Evolutionary conservation across 2,888 invertebrate genomes (phyloP), one percentile per base, ranked within the genome.

Genomic region (Drosophila maculinotata): DNA sequence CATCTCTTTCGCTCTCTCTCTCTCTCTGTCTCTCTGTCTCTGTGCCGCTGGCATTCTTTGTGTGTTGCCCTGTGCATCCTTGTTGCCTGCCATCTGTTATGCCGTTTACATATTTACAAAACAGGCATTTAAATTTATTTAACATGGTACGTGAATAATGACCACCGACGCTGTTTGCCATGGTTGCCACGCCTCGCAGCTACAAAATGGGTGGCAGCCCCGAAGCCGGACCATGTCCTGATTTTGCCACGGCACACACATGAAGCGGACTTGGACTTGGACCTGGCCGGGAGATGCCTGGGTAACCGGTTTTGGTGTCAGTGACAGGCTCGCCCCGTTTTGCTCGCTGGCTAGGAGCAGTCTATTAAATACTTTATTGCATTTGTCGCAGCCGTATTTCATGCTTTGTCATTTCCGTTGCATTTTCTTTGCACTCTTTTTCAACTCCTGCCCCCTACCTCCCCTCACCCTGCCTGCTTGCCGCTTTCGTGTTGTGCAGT

Each of bases 361-460:
- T 90, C 89, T 89, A 89, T 89, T 89, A 90, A 89, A 90, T 90
- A 87, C 83, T 89, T 89, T 89, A 89, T 90, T 87, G 90, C 90
- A 89, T 89, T 90, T 89, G 87, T 89, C 88, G 82, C 88, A 80
- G 84, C 80, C 78, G 88, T 88, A 79, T 82, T 81, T 81, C 88
- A 78, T 89, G 75, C 79, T 83, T 87, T 87, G 80, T 76, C 87
- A 79, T 87, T 89, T 81, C 75, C 80, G 76, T 66, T 83, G 86
- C 86, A 82, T 82, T 82, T 87, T 84, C 82, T 72, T 75, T 79
- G 76, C 73, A 68, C 69, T 71, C 52, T 56, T 64, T 70, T 69
- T 41, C 10, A 31, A 15, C 51, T 51, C 17, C 23, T 12, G 12
- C 39, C 10, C 0, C 23, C 12, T 20, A 6, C n/a, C 30, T 0